Evolutionary conservation across 2,113 vertebrate genomes (phyloP).

Genomic region (Calonectris borealis): DNA sequence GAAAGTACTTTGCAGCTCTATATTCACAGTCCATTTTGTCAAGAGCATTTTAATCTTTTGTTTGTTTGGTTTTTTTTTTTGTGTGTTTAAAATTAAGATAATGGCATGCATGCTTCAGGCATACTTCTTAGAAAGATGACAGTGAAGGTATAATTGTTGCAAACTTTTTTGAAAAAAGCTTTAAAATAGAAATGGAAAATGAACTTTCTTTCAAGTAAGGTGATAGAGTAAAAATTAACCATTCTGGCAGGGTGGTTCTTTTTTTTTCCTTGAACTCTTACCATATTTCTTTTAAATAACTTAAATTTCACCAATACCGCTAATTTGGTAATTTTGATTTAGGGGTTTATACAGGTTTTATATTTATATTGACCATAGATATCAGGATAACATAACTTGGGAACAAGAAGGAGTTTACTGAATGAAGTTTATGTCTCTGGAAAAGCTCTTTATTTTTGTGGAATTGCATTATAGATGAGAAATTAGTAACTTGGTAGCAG

Average conservation of each 20-base stretch:
- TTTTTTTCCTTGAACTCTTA: background rate
- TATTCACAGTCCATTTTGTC: background rate
- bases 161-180: background rate
- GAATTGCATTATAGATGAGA: background rate
- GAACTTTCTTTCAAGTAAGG: background rate
- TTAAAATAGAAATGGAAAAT: background rate
- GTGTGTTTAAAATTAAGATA: background rate
- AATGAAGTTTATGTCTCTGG: background rate
- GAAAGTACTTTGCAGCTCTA: background rate
- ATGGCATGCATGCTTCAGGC: background rate
- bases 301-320: background rate
- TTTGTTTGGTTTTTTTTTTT: background rate
- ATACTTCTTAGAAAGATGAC: background rate
- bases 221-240: background rate
- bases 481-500: background rate
- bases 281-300: background rate
- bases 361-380: background rate
- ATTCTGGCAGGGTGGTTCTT: background rate
- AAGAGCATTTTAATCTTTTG: background rate
- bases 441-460: background rate
- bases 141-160: background rate
- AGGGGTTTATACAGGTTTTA: background rate
- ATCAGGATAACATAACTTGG: background rate
- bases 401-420: background rate
- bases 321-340: background rate